Conservation (phyloP, 1,140 invertebrate genomes). For the Melanaphis sacchari region DNA sequence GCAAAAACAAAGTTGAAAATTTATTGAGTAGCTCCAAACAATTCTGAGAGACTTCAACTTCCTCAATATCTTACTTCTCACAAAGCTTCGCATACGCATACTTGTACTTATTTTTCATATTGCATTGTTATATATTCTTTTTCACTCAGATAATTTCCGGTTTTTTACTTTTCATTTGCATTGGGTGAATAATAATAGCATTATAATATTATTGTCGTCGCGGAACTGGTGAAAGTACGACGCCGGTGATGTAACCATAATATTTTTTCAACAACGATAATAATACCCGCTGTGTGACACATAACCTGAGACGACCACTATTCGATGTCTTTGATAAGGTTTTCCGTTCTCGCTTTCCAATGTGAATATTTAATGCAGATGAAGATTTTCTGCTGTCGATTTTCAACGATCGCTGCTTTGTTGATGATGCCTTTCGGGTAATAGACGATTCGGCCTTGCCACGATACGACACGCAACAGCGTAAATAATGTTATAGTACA, state of each 20-base stretch:
- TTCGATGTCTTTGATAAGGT: background rate
- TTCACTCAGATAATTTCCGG: background rate
- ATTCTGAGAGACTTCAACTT: background rate
- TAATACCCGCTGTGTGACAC: background rate
- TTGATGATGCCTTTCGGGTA: background rate
- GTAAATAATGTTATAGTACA: too few species aligned
- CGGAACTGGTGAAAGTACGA: background rate
- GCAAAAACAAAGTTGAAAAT: background rate
- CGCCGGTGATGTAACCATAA: background rate
- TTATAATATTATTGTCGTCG: background rate
- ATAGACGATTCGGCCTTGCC: background rate
- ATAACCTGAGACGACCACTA: background rate
- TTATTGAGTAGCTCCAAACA: background rate
- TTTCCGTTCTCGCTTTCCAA: background rate
- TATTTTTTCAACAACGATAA: background rate
- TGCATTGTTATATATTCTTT: background rate
- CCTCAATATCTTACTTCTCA: too few species aligned
- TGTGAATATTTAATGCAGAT: too few species aligned
- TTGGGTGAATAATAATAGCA: background rate
- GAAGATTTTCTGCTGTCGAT: background rate
- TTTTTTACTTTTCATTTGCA: background rate
- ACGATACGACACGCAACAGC: too few species aligned
- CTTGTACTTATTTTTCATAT: background rate
- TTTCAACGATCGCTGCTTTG: background rate
- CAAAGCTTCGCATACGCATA: too few species aligned